Evolutionary conservation across 1,140 invertebrate species (phyloP).

Genomic region (Nixonia krombeini): DNA sequence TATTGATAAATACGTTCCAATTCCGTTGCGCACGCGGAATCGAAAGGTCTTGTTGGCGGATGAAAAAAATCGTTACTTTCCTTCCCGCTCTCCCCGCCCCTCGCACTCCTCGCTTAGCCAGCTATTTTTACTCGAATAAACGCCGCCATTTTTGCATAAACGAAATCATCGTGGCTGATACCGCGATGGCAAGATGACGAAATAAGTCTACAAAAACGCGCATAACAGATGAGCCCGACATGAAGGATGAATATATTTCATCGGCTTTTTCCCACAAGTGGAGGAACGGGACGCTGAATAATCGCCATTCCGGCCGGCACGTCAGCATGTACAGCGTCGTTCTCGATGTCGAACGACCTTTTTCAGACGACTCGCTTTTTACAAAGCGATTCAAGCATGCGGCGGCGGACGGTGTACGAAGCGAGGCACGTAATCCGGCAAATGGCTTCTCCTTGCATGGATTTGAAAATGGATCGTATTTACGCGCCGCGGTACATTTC

Average conservation of each 20-base stretch:
- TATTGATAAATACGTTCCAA: conserved; percentile 55
- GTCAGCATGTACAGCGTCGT: conserved; percentile 6
- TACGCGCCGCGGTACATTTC: conserved; percentile 33
- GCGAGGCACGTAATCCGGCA: conserved; percentile 40
- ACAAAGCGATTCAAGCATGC: conserved; percentile 18
- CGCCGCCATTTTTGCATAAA: too few species aligned
- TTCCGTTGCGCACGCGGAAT: conserved; percentile 24
- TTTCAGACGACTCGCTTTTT: conserved; percentile 34
- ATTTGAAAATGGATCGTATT: conserved; percentile 41
- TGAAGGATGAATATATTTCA: too few species aligned
- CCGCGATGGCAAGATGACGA: too few species aligned
- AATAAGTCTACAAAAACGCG: too few species aligned
- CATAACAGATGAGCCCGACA: too few species aligned
- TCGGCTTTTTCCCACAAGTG: too few species aligned
- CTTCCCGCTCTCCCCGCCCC: too few species aligned
- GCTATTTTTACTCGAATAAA: too few species aligned
- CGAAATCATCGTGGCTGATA: too few species aligned
- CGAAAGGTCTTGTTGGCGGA: too few species aligned
- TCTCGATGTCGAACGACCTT: conserved; percentile 19
- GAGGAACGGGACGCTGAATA: neutral
- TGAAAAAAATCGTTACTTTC: too few species aligned
- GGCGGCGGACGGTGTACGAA: conserved; percentile 38
- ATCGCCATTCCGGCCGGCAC: neutral
- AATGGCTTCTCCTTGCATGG: conserved; percentile 45
- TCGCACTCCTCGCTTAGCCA: too few species aligned